Evolutionary conservation across 2,888 invertebrate genomes (phyloP), one percentile per base, ranked within the genome.

Genomic region (Epiperipatus broadwayi): DNA sequence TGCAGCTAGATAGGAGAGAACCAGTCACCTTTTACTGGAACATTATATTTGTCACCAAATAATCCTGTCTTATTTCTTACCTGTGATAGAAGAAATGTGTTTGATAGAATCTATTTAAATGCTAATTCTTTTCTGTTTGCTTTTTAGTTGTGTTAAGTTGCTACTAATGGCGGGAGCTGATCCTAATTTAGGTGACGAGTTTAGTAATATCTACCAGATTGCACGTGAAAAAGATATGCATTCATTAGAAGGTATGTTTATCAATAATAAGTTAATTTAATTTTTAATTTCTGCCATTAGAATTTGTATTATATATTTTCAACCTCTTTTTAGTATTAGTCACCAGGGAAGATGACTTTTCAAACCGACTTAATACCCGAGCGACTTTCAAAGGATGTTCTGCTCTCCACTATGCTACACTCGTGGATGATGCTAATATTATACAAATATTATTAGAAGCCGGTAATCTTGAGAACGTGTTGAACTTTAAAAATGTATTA

Each of bases 361-460:
- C 73, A 49, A 67, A 70, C 48, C 60, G 68, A 30, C 52, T 69
- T 21, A 65, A 60, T 42, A 55, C 68, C 48, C 67, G 72, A 50
- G 78, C 77, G 1, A 75, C 74, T 5, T 85, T 80, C 59, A 67
- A 72, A 19, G 84, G 81, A 21, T 83, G 80, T 61, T 84, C 85
- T 39, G 73, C 84, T 35, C 65, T 87, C 46, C 85, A 87, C 60
- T 87, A 87, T 64, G 84, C 85, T 7, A 79, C 75, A 36, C 63
- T 87, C 31, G 68, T 71, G 2, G 75, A 83, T 60, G 71, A 75
- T 46, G 52, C 64, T 3, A 65, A 65, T 16, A 66, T 71, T 25
- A 71, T 77, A 4, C 62, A 67, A 50, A 59, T 69, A 27, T 64
- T 85, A 37, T 60, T 85, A 8, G 70, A 74, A 42, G 67, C 67